Percentiles rank a stretch among this genome's conserved stretches.
These are phyloP conservation scores for Pandemis heparana DNA, from an alignment of 2,888 invertebrate species.

Conservation along the genomic window DNA sequence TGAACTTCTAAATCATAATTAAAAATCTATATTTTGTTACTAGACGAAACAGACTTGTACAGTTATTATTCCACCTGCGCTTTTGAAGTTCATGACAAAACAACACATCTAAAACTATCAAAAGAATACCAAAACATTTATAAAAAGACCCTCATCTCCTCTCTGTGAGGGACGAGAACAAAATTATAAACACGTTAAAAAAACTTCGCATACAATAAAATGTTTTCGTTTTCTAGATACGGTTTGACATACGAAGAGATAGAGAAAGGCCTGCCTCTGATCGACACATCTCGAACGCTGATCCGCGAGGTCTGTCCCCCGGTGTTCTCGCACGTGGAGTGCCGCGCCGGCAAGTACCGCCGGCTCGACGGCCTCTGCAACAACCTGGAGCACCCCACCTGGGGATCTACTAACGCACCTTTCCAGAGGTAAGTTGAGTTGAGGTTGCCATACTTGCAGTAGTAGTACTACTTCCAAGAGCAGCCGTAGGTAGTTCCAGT, in stretches of 20 bases:
- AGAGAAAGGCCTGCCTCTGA: slow-evolving; percentile 93
- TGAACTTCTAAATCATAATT: no score
- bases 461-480: no score
- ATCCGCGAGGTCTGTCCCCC: slow-evolving; percentile 95
- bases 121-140: no score
- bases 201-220: not conserved
- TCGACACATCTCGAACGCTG: slow-evolving; percentile 95
- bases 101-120: no score
- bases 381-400: slow-evolving; percentile 94
- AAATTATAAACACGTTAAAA: not conserved
- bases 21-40: no score
- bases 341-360: slow-evolving; percentile 94
- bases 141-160: no score
- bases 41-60: no score
- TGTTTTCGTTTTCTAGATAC: slow-evolving; percentile 84
- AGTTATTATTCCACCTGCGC: no score
- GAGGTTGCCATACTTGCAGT: no score
- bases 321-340: slow-evolving; percentile 94
- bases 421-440: slow-evolving; percentile 88
- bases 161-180: not conserved
- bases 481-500: no score
- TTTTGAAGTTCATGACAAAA: no score
- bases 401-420: slow-evolving; percentile 94
- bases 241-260: slow-evolving; percentile 94
- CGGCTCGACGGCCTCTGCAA: slow-evolving; percentile 95